These are phyloP conservation scores for Porites rus DNA, from an alignment of 92 coral and sea anemone species.

Conservation along the genomic window DNA sequence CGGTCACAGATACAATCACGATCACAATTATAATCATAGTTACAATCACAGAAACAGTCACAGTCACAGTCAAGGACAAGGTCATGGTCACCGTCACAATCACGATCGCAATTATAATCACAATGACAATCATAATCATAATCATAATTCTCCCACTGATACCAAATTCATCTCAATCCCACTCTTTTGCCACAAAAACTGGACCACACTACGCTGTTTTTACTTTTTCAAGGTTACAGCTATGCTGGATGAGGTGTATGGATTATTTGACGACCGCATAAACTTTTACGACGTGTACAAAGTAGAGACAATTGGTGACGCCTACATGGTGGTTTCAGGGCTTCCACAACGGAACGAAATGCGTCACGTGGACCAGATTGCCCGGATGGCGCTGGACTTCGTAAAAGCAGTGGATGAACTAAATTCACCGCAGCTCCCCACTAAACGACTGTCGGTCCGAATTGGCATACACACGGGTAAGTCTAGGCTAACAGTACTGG, in stretches of 20 bases:
- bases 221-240: conserved; percentile 32
- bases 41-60: no score
- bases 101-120: no score
- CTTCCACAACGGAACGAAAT: conserved; percentile 71
- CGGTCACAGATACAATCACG: no score
- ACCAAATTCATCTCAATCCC: no score
- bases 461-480: conserved; percentile 81
- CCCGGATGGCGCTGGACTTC: conserved; percentile 75
- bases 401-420: conserved; percentile 35
- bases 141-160: no score
- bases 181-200: no score
- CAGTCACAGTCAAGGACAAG: no score
- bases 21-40: no score
- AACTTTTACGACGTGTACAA: conserved; percentile 75
- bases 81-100: no score
- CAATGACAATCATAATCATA: no score
- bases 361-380: conserved; percentile 73
- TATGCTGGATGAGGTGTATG: conserved; percentile 49
- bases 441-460: conserved; percentile 45
- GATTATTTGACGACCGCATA: conserved; percentile 65
- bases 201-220: no score
- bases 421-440: conserved; percentile 24
- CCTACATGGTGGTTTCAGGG: conserved; percentile 79
- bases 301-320: conserved; percentile 78
- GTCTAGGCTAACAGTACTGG: not conserved